phyloP scores from a whole-genome alignment of 2,797 vertebrate species.

The Poecilia picta region DNA sequence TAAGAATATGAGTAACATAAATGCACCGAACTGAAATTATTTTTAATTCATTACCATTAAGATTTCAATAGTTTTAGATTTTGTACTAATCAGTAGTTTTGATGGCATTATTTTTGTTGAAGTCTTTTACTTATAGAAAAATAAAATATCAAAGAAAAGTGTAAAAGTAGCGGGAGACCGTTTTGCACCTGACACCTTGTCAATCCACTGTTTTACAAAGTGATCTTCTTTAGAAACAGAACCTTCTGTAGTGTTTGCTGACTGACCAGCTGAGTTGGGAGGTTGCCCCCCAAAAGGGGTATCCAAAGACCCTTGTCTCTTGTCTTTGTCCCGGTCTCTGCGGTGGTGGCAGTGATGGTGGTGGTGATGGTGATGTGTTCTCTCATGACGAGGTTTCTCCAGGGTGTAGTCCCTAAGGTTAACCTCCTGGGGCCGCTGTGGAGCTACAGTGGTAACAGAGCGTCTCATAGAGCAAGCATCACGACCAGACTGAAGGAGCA shows the following conservation, averaged over 20 bases:
- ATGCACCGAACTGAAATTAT: background rate
- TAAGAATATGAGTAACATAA: background rate
- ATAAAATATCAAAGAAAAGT: background rate
- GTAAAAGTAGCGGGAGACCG: background rate
- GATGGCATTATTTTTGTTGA: background rate
- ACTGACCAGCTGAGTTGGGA: conserved; percentile 80
- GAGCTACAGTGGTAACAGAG: conserved; percentile 88
- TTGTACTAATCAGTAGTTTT: background rate
- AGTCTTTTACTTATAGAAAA: background rate
- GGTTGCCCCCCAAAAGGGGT: conserved; percentile 80
- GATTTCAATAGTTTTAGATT: background rate
- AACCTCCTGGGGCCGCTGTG: conserved; percentile 83
- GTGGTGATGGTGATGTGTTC: conserved; percentile 83
- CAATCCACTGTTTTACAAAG: background rate
- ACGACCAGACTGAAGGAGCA: conserved; percentile 81
- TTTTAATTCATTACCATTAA: background rate
- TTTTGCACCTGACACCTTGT: background rate
- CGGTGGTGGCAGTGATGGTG: conserved; percentile 94
- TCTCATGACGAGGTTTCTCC: conserved; percentile 83
- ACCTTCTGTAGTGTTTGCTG: background rate
- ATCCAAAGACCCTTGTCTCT: conserved; percentile 91
- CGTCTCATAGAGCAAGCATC: conserved; percentile 92
- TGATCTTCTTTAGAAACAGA: background rate
- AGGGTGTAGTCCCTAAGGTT: conserved; percentile 82
- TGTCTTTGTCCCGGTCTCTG: conserved; percentile 83